These are phyloP conservation scores for Ariopsis seemanni DNA, from an alignment of 2,113 vertebrate species.

Conservation along the genomic window DNA sequence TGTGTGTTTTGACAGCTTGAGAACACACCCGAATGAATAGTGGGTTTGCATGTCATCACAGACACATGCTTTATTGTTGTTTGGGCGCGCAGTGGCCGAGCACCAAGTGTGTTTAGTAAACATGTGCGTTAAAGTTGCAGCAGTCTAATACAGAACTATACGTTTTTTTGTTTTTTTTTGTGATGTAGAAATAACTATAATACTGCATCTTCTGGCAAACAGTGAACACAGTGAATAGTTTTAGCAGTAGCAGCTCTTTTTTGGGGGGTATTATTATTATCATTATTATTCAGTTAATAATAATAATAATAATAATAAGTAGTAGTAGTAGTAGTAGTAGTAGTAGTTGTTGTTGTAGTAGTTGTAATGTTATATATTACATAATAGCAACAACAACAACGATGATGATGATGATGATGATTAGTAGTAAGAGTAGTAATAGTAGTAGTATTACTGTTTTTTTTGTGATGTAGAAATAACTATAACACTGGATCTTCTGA, in stretches of 20 bases:
- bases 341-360: too few species aligned
- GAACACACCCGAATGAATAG: slow-evolving; percentile 52
- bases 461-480: slow-evolving; percentile 22
- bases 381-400: too few species aligned
- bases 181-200: slow-evolving; percentile 21
- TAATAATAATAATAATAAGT: too few species aligned
- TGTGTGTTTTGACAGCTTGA: slow-evolving; percentile 54
- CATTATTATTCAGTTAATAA: too few species aligned
- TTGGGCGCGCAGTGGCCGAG: slow-evolving; percentile 51
- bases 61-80: slow-evolving; percentile 55
- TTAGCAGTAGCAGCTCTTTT: neutral
- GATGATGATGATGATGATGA: neutral
- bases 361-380: too few species aligned
- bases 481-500: neutral
- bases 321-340: too few species aligned
- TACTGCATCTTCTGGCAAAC: neutral
- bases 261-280: too few species aligned
- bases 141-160: slow-evolving; percentile 14
- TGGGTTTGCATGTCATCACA: slow-evolving; percentile 57
- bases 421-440: too few species aligned
- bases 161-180: neutral
- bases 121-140: slow-evolving; percentile 30
- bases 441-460: neutral
- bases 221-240: neutral
- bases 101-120: slow-evolving; percentile 41